phyloP scores from a whole-genome alignment of 1,140 invertebrate genomes.

The Periplaneta americana region DNA sequence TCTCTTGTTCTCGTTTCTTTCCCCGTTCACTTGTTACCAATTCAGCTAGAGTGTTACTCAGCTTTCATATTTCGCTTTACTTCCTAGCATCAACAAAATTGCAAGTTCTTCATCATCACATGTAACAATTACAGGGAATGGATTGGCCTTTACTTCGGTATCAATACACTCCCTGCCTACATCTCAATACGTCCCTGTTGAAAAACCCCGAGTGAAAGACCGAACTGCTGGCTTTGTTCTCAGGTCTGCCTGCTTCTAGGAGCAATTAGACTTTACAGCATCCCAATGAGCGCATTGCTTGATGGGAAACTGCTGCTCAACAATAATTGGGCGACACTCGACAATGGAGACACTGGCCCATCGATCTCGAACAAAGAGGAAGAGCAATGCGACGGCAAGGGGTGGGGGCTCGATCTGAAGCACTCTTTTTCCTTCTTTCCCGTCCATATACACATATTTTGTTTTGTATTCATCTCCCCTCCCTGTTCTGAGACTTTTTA shows the following conservation, averaged over 20 bases:
- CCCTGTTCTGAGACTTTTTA: background rate
- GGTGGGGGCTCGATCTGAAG: background rate
- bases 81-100: background rate
- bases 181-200: background rate
- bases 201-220: background rate
- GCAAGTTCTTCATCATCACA: background rate
- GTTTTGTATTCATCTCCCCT: background rate
- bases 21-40: background rate
- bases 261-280: background rate
- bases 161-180: background rate
- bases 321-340: background rate
- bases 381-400: background rate
- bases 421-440: background rate
- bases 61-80: background rate
- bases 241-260: background rate
- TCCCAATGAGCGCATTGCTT: background rate
- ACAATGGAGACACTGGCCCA: background rate
- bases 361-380: background rate
- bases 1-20: too few relatives aligned
- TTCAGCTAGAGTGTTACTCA: background rate
- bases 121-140: background rate
- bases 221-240: background rate
- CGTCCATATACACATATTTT: background rate
- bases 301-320: too few relatives aligned
- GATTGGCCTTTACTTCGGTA: background rate